Conservation (phyloP, 1,140 invertebrate genomes). For the Artemia franciscana region DNA sequence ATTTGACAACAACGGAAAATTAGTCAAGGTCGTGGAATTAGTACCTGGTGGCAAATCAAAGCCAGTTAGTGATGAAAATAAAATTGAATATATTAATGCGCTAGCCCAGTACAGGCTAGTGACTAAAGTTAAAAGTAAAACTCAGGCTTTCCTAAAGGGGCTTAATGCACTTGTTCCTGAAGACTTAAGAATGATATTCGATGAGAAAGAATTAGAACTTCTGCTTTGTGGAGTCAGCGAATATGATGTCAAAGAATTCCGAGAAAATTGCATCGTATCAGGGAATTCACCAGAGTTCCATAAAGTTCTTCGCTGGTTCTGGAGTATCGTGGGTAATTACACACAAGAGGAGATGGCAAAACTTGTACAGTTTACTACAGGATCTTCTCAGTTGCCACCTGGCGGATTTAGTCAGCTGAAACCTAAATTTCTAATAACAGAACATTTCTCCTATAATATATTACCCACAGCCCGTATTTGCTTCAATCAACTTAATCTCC, state of each 20-base stretch:
- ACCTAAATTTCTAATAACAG: slow-evolving; percentile 72
- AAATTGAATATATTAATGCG: slow-evolving; percentile 61
- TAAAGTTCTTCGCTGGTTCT: slow-evolving; percentile 73
- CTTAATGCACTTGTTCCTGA: slow-evolving; percentile 63
- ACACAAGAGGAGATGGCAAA: slow-evolving; percentile 79
- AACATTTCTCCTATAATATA: slow-evolving; percentile 64
- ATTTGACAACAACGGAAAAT: slow-evolving; percentile 49
- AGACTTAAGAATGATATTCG: slow-evolving; percentile 63
- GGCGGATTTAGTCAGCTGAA: slow-evolving; percentile 65
- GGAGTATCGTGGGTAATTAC: slow-evolving; percentile 74
- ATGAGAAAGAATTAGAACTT: no score
- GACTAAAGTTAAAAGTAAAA: slow-evolving; percentile 50
- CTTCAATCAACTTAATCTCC: slow-evolving; percentile 86
- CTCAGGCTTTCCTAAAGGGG: slow-evolving; percentile 67
- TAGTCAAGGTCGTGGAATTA: slow-evolving; percentile 46
- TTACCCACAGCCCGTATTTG: slow-evolving; percentile 80
- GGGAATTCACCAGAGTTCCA: slow-evolving; percentile 58
- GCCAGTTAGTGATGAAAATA: slow-evolving; percentile 46
- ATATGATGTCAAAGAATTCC: no score
- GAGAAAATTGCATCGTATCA: slow-evolving; percentile 64
- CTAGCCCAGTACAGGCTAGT: slow-evolving; percentile 68
- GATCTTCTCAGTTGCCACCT: slow-evolving; percentile 53
- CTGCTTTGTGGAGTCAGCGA: no score
- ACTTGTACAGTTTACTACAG: slow-evolving; percentile 77
- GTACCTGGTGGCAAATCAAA: slow-evolving; percentile 42